Percentiles rank a stretch among this genome's conserved stretches.
Evolutionary conservation across 2,797 vertebrate genomes (phyloP).

Genomic region (Pipistrellus nathusii): DNA sequence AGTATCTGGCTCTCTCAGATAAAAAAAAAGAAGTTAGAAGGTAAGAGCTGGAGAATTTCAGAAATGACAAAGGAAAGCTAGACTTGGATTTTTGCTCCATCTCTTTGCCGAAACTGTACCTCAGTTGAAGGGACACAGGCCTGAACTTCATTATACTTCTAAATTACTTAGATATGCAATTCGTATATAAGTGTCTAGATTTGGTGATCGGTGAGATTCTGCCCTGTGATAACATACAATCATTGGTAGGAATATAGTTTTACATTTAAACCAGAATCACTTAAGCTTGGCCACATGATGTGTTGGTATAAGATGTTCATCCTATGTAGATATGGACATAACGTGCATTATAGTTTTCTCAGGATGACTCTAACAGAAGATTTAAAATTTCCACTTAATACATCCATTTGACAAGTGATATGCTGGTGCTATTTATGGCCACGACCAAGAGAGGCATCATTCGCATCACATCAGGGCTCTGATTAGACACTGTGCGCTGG

Average conservation of each 20-base stretch:
- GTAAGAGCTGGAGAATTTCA: not conserved
- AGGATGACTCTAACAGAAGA: not conserved
- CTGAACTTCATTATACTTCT: not conserved
- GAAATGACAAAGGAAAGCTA: not conserved
- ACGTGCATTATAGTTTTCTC: not conserved
- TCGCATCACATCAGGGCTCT: not conserved
- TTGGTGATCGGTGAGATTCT: not conserved
- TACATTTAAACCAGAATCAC: constrained; percentile 7
- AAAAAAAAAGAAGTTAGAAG: not conserved
- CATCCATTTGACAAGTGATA: not conserved
- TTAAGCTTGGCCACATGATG: not conserved
- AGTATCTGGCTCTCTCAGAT: not conserved
- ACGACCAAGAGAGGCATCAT: not conserved
- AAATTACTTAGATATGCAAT: not conserved
- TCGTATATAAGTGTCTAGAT: not conserved
- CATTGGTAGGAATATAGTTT: not conserved
- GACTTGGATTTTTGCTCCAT: not conserved
- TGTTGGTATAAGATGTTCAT: not conserved
- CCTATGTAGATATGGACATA: not conserved
- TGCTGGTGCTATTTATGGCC: not conserved
- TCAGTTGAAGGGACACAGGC: not conserved
- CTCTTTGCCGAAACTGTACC: not conserved
- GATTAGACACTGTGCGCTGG: not conserved
- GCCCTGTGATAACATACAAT: not conserved
- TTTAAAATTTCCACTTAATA: not conserved